Evolutionary conservation across 2,888 invertebrate species (phyloP).

Genomic region (Nemotelus pantherinus): DNA sequence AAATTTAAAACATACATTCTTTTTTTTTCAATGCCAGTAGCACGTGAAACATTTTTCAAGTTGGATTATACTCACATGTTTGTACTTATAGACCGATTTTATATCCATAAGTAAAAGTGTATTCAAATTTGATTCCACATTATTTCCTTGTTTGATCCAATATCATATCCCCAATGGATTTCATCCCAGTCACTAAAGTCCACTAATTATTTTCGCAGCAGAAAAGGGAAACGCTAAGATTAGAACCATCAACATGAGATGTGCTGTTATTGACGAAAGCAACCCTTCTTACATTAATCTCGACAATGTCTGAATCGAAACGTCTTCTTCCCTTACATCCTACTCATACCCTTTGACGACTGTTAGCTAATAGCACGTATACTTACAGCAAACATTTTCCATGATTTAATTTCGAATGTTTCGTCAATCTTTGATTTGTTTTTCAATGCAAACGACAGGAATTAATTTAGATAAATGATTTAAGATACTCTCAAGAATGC

Average conservation of each 20-base stretch:
- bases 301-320: too few relatives aligned
- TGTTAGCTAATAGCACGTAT: neutral
- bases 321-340: neutral
- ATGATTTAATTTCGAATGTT: constrained; percentile 55
- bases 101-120: too few relatives aligned
- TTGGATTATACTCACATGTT: too few relatives aligned
- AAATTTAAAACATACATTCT: too few relatives aligned
- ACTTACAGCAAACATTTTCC: constrained; percentile 28
- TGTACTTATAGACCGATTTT: too few relatives aligned
- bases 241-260: neutral
- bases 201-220: too few relatives aligned
- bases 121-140: too few relatives aligned
- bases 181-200: too few relatives aligned
- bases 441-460: constrained; percentile 66
- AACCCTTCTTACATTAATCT: constrained; percentile 10
- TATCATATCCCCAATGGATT: too few relatives aligned
- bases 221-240: neutral
- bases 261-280: constrained; percentile 19
- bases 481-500: constrained; percentile 47
- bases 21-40: too few relatives aligned
- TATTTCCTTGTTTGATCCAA: too few relatives aligned
- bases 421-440: constrained; percentile 66
- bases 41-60: too few relatives aligned
- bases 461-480: constrained; percentile 66
- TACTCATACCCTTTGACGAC: neutral